phyloP scores from a whole-genome alignment of 2,113 vertebrate genomes.

The Actinemys pallida region DNA sequence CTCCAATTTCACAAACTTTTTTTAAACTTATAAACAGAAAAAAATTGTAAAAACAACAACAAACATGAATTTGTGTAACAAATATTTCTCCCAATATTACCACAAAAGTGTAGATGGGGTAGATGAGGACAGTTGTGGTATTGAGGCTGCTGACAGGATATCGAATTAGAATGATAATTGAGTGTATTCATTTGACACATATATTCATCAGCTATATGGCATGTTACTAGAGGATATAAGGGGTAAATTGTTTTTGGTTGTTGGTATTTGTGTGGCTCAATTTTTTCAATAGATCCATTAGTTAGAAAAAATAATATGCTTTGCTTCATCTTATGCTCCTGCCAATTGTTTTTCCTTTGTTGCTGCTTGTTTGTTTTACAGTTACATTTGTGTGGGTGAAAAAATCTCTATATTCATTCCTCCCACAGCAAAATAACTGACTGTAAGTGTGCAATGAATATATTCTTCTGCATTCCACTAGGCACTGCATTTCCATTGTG shows the following conservation, averaged over 20 bases:
- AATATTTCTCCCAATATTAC: neutral
- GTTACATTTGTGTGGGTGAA: neutral
- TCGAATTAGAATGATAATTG: neutral
- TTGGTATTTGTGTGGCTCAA: neutral
- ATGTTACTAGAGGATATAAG: neutral
- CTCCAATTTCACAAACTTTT: neutral
- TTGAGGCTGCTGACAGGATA: neutral
- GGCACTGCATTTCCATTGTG: neutral
- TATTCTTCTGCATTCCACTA: neutral
- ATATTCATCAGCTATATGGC: neutral
- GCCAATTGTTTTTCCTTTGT: neutral
- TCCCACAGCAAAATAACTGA: neutral
- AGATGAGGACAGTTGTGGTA: neutral
- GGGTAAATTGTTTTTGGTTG: neutral
- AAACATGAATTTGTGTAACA: neutral
- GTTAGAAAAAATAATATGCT: neutral
- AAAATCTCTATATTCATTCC: neutral
- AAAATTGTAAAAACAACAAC: neutral
- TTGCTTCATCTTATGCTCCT: neutral
- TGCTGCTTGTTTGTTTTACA: neutral
- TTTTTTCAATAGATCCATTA: conserved; percentile 2
- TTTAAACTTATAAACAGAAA: neutral
- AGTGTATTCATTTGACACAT: neutral
- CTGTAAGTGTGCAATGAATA: neutral
- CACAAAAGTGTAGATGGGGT: neutral